Percentiles rank a stretch among this genome's conserved stretches.
Evolutionary conservation across 2,113 vertebrate species (phyloP).

Genomic region (Cyprinodon variegatus): DNA sequence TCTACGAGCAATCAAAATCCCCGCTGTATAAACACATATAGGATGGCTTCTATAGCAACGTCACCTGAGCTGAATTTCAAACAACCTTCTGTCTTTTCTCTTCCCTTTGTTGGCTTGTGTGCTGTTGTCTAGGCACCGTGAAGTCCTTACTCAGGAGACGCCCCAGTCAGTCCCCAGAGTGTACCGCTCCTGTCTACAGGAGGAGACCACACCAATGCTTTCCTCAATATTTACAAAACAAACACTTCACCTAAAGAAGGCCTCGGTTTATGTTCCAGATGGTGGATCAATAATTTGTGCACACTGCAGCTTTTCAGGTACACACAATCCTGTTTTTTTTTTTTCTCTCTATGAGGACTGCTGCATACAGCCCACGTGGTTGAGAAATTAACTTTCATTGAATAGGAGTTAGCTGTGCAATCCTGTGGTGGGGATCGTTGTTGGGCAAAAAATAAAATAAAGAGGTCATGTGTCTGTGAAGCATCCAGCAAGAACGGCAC

Average conservation of each 20-base stretch:
- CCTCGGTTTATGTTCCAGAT: slow-evolving; percentile 25
- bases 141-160: slow-evolving; percentile 15
- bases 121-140: slow-evolving; percentile 51
- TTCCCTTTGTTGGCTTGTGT: slow-evolving; percentile 37
- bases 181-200: neutral
- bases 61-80: slow-evolving; percentile 29
- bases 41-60: slow-evolving; percentile 6
- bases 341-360: neutral
- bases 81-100: slow-evolving; percentile 19
- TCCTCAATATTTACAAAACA: slow-evolving; percentile 54
- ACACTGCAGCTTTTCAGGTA: slow-evolving; percentile 2
- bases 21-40: neutral
- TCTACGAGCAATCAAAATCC: neutral
- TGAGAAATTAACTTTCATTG: slow-evolving; percentile 10
- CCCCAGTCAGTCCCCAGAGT: slow-evolving; percentile 38
- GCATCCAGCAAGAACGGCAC: neutral
- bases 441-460: slow-evolving; percentile 25
- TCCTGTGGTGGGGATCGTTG: slow-evolving; percentile 14
- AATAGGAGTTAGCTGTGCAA: neutral
- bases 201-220: slow-evolving; percentile 25
- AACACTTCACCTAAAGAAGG: slow-evolving; percentile 37
- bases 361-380: slow-evolving; percentile 14
- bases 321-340: neutral
- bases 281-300: slow-evolving; percentile 23
- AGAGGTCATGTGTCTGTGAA: neutral